Conservation (phyloP, 1,140 invertebrate species). For the Hycleus cichorii region DNA sequence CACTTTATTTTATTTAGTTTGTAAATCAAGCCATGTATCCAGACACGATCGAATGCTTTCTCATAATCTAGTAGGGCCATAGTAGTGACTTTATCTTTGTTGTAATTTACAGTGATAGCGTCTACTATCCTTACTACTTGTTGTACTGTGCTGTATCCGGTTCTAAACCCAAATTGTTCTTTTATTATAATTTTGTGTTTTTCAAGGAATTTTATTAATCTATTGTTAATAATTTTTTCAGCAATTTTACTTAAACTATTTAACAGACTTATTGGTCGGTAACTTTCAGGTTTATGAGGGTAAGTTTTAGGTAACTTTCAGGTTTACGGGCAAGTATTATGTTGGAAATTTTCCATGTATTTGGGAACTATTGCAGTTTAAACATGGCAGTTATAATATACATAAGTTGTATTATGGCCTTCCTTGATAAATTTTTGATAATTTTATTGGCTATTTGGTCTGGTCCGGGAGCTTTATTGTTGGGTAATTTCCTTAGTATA, state of each 20-base stretch:
- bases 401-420: neutral
- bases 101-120: constrained; percentile 21
- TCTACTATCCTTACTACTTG: constrained; percentile 36
- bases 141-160: constrained; percentile 28
- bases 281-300: too few species aligned
- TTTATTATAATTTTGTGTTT: constrained; percentile 17
- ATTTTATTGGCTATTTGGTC: neutral
- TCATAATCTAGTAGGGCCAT: too few species aligned
- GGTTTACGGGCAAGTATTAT: too few species aligned
- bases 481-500: too few species aligned
- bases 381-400: constrained; percentile 28
- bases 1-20: neutral
- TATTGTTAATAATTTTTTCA: too few species aligned
- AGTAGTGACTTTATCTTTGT: too few species aligned
- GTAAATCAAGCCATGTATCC: neutral
- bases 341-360: constrained; percentile 22
- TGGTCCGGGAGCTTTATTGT: too few species aligned
- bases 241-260: too few species aligned
- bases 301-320: too few species aligned
- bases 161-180: constrained; percentile 23
- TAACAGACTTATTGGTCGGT: too few species aligned
- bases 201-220: too few species aligned
- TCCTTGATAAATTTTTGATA: constrained; percentile 7
- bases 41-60: neutral
- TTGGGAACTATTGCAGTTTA: constrained; percentile 31